These are phyloP conservation scores for Thecophora atra DNA, from an alignment of 2,888 invertebrate species.

Conservation along the genomic window DNA sequence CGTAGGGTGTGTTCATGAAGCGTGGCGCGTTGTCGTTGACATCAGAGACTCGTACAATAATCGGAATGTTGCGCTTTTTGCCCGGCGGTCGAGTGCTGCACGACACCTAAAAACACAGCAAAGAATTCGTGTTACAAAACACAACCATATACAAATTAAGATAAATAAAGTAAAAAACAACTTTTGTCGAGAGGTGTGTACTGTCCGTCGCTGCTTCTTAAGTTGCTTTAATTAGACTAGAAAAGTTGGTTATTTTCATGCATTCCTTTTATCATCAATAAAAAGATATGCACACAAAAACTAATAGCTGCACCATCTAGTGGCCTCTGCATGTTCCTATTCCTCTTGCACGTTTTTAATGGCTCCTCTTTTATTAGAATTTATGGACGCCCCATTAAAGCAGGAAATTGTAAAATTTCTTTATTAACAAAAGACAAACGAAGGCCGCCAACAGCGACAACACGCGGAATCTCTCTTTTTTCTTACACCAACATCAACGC, in stretches of 20 bases:
- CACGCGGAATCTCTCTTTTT: background rate
- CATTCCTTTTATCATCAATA: no score
- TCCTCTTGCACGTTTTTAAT: background rate
- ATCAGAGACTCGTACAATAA: conserved; percentile 89
- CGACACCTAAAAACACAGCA: conserved; percentile 73
- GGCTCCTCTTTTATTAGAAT: conserved; percentile 30
- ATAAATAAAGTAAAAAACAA: background rate
- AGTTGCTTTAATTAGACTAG: background rate
- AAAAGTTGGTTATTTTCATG: background rate
- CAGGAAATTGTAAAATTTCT: conserved; percentile 44
- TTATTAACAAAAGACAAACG: conserved; percentile 32
- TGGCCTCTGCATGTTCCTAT: background rate
- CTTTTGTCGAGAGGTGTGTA: background rate
- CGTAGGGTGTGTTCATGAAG: conserved; percentile 85
- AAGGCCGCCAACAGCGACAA: background rate
- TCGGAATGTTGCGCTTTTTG: conserved; percentile 85
- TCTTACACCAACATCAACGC: background rate
- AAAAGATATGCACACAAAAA: no score
- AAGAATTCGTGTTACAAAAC: background rate
- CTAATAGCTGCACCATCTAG: no score
- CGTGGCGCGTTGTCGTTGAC: conserved; percentile 89
- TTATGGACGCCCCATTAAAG: conserved; percentile 42
- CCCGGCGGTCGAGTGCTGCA: conserved; percentile 83
- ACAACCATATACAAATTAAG: conserved; percentile 3
- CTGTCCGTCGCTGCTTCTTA: background rate